Percentiles rank a stretch among this genome's conserved stretches.
Evolutionary conservation across 2,888 invertebrate species (phyloP).

Genomic region (Cynaeus angustus): DNA sequence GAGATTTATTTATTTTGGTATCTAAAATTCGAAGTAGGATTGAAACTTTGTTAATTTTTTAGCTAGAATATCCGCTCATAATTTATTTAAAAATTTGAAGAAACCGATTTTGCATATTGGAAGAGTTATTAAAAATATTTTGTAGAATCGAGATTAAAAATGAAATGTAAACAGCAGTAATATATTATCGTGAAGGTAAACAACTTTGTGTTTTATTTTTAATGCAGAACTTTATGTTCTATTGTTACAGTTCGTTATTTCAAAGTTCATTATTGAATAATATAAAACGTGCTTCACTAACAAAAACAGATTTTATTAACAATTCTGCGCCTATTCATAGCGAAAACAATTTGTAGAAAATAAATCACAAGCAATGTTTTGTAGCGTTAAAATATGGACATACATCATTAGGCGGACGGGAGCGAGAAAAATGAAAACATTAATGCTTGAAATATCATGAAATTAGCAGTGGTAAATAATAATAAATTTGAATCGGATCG

Average conservation of each 20-base stretch:
- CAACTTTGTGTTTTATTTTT: neutral
- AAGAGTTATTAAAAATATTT: too few species aligned
- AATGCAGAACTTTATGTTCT: neutral
- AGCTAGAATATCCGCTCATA: too few species aligned
- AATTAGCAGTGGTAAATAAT: conserved; percentile 4
- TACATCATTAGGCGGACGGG: neutral
- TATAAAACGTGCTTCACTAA: neutral
- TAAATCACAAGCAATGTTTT: neutral
- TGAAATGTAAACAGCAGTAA: too few species aligned
- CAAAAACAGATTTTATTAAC: neutral
- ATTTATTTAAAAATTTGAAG: too few species aligned
- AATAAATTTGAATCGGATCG: neutral
- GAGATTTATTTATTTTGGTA: too few species aligned
- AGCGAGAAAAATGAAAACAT: conserved; percentile 1
- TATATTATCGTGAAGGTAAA: too few species aligned
- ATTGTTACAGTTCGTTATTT: neutral
- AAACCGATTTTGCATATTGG: too few species aligned
- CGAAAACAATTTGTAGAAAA: neutral
- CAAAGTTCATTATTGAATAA: neutral
- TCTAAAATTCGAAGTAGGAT: too few species aligned
- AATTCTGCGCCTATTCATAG: neutral
- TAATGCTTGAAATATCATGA: neutral
- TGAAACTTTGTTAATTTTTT: too few species aligned
- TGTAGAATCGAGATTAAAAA: too few species aligned
- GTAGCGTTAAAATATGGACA: neutral